Evolutionary conservation across 2,888 invertebrate genomes (phyloP), one percentile per base, ranked within the genome.

Genomic region (Steinernema carpocapsae): DNA sequence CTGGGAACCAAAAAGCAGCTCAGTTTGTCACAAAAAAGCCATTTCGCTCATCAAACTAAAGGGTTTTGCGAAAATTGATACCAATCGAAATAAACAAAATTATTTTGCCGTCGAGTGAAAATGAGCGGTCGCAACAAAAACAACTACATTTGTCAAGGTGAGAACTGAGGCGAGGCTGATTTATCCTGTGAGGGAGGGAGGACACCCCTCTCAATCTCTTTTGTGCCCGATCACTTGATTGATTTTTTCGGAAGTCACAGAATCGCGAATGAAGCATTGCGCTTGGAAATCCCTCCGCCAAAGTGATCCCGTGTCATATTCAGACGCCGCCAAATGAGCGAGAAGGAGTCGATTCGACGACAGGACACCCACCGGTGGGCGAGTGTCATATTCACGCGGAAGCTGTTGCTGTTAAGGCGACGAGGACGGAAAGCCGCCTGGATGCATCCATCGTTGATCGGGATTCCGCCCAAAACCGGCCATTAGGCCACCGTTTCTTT

Each of bases 21-120:
- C 37, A 37, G 37, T 37, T 37, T 37, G 37, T 37, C 37, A 37
- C 37, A 37, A 37, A 37, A 37, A 37, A 37, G n/a, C 10, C 10
- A 37, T 37, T 37, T 37, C 3, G 10, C 37, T 37, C 37, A 37
- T 37, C 37, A 37, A 37, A 37, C 37, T 37, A 37, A 37, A 37
- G 37, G 3, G 4, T 37, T 37, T 37, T 6, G 37, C 37, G 10
- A 37, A 37, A 37, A 37, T 37, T 37, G 37, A 37, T 37, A 37
- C 37, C 37, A 37, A 37, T 37, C 37, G 37, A 37, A 32, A 64
- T 64, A 32, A 64, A 64, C 64, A 64, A 64, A 64, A 64, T 64
- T 17, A 64, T 29, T 64, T 32, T 56, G 56, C 4, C 24, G 22
- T 4, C 56, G 56, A 24, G 17, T 24, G 24, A 26, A 56, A 48